Evolutionary conservation across 2,888 invertebrate species (phyloP), one percentile per base, ranked within the genome.

Genomic region (Entomobrya proxima): DNA sequence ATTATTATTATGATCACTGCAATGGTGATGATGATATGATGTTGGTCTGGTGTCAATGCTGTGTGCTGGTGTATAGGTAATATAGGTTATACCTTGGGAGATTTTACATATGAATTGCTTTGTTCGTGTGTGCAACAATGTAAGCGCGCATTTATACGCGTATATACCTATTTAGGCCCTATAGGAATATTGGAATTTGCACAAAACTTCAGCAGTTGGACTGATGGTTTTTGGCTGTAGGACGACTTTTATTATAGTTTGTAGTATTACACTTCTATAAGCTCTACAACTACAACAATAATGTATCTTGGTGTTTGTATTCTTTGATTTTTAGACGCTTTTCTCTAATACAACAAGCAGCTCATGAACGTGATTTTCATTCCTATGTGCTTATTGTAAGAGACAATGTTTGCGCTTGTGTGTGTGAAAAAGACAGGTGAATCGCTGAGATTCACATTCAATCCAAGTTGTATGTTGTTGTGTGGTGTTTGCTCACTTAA

Each of bases 311-410:
- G n/a, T 61, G 32, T 13, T 61, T 7, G 11, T 32, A 32, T 61
- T n/a, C 61, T 61, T 30, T 32, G 61, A 61, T 61, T 61, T 32
- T n/a, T 3, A 47, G 32, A 61, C 30, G 30, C 61, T 61, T 32
- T 61, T 61, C 61, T 61, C 61, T 32, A 61, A 61, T n/a, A 61
- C 61, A 61, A 61, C 61, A 61, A 58, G n/a, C 61, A 32, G 61
- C 61, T 61, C 61, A 74, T 52, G 74, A 50, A 74, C 32, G 74
- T 69, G 69, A 69, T 27, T 69, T 35, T 50, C 30, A 74, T 58
- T 58, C 58, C 76, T 58, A 76, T 76, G 76, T 76, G 76, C 76
- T 74, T 40, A 47, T 69, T 69, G 67, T 21, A 13, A 61, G 61
- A 32, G n/a, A 61, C n/a, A 2, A 27, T 40, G 13, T 69, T 5